Evolutionary conservation across 1,140 invertebrate species (phyloP), one percentile per base, ranked within the genome.

Genomic region (Orchestia grillus): DNA sequence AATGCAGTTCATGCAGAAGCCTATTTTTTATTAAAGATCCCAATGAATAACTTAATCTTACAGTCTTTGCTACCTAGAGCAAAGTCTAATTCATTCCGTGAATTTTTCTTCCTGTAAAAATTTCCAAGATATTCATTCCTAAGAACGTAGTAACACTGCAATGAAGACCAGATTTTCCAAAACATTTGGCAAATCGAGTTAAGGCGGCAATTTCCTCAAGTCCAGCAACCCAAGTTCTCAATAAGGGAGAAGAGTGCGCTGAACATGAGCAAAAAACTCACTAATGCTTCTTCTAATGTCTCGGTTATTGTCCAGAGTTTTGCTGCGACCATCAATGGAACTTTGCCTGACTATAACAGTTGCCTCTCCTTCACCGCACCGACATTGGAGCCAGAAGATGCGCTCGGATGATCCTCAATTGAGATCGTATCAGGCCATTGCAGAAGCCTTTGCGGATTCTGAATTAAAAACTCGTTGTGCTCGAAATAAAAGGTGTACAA

Each of bases 271-370:
- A 36, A 77, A 77, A 77, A 77, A 77, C 15, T 77, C 62, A 77
- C 43, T 42, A 90, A 90, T 44, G 88, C 28, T 90, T 90, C 88
- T 42, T 44, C 43, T 44, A 90, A 90, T 42, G 88, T 11, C 88
- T 44, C 43, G 41, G 88, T 42, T 90, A 90, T 90, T 90, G 88
- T 90, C 6, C n/a, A 44, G 41, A 90, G 88, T 90, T 90, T 90
- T 90, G 88, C 88, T 19, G 43, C 88, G 43, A 44, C 88, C 88
- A 90, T 90, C 43, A 44, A 41, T 90, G 88, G 43, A 90, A 90
- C 88, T 90, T 90, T 41, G 41, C 88, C 15, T 8, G 88, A 41
- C 88, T 44, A 90, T 90, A 42, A 90, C 41, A 90, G 88, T 90
- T 41, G 88, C 88, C 88, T 42, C 88, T 41, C 15, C 43, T 90